A percentile compares a stretch with the other conserved stretches of the same genome.
Evolutionary conservation across 1,140 invertebrate genomes (phyloP).

Genomic region (Doryteuthis pealeii): DNA sequence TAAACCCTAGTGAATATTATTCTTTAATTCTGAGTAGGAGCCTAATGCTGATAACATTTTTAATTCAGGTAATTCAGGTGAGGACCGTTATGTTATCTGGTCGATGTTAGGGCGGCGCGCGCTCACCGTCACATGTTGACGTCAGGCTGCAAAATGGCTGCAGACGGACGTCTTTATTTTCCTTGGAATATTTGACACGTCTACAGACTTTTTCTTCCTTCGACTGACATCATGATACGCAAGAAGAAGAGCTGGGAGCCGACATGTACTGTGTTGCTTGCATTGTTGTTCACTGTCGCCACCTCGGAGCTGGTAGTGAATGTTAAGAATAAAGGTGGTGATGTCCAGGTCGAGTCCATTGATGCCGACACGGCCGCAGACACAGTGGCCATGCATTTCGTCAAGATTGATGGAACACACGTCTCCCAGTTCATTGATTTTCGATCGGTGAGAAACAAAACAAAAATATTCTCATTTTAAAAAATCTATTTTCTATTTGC

Average conservation of each 20-base stretch:
- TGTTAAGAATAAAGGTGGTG: conserved; percentile 74
- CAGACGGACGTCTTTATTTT: too few species aligned
- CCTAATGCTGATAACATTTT: too few species aligned
- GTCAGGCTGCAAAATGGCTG: too few species aligned
- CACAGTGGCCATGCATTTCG: conserved; percentile 83
- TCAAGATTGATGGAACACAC: conserved; percentile 85
- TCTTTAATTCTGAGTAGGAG: too few species aligned
- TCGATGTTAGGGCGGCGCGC: too few species aligned
- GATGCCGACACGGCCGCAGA: conserved; percentile 87
- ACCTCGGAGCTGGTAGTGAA: conserved; percentile 50
- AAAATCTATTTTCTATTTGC: too few species aligned
- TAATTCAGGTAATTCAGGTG: too few species aligned
- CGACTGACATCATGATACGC: neutral
- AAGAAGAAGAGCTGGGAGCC: neutral
- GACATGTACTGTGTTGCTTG: neutral
- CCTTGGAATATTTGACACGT: too few species aligned
- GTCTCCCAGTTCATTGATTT: conserved; percentile 92
- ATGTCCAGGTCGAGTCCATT: conserved; percentile 89
- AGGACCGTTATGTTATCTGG: too few species aligned
- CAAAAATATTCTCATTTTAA: too few species aligned
- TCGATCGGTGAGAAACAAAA: conserved; percentile 74
- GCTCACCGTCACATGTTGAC: too few species aligned
- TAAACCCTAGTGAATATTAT: too few species aligned
- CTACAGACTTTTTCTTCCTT: neutral
- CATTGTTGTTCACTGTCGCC: neutral